Percentiles rank a stretch among this genome's conserved stretches.
phyloP scores from a whole-genome alignment of 2,797 vertebrate species.

The Pygocentrus nattereri region DNA sequence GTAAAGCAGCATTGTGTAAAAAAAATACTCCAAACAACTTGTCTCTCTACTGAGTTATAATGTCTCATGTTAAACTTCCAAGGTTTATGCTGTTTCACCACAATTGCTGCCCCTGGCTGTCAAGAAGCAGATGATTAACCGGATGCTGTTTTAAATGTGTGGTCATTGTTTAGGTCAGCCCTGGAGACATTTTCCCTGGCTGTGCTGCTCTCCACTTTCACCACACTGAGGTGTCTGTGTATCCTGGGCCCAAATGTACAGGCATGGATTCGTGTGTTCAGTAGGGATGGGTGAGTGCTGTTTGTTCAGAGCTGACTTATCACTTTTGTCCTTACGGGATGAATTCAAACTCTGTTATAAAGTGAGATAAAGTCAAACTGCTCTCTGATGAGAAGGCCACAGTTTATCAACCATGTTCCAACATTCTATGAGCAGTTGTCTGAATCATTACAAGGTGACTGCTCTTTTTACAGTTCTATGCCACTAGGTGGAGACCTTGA shows the following conservation, averaged over 20 bases:
- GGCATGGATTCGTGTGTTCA: conserved; percentile 95
- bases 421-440: not conserved
- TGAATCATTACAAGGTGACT: not conserved
- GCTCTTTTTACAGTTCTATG: not conserved
- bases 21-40: too few relatives aligned
- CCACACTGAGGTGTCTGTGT: conserved; percentile 92
- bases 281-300: conserved; percentile 89
- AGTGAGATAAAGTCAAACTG: too few relatives aligned
- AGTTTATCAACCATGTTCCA: not conserved
- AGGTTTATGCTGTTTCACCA: not conserved
- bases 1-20: too few relatives aligned
- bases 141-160: not conserved
- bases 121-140: not conserved
- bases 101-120: not conserved
- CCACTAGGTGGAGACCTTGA: conserved; percentile 55
- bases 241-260: conserved; percentile 92
- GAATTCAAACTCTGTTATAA: not conserved
- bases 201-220: conserved; percentile 90
- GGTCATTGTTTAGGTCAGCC: conserved; percentile 78
- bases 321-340: not conserved
- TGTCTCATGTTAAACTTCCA: not conserved
- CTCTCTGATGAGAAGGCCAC: not conserved
- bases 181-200: conserved; percentile 93
- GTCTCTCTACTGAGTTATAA: too few relatives aligned
- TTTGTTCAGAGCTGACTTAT: not conserved